Conservation (phyloP, 2,113 vertebrate species). For the Mastomys coucha region DNA sequence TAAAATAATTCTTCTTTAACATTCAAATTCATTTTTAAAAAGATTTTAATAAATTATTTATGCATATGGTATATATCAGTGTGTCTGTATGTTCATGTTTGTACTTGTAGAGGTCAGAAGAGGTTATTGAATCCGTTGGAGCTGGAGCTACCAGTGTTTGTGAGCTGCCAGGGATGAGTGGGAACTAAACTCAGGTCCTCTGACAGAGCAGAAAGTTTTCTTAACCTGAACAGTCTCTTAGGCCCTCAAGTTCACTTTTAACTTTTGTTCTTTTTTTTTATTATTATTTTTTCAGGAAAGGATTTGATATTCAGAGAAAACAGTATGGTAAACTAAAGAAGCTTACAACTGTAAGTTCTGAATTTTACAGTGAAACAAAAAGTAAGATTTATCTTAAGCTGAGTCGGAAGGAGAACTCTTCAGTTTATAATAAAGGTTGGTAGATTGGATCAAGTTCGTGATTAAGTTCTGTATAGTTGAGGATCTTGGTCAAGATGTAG, state of each 20-base stretch:
- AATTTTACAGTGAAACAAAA: constrained; percentile 83
- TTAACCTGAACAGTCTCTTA: not conserved
- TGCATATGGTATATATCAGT: not conserved
- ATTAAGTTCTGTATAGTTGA: not conserved
- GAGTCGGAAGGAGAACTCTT: constrained; percentile 87
- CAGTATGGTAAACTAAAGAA: constrained; percentile 85
- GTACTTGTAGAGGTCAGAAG: too few species aligned
- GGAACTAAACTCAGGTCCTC: not conserved
- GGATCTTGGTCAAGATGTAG: not conserved
- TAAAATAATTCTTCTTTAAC: not conserved
- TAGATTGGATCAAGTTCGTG: not conserved
- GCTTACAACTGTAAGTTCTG: constrained; percentile 64
- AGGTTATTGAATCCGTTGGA: not conserved
- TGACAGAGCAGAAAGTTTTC: not conserved
- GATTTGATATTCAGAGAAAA: constrained; percentile 85
- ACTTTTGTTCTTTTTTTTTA: not conserved
- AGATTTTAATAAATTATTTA: too few species aligned
- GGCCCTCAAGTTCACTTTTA: not conserved
- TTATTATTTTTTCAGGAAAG: constrained; percentile 83
- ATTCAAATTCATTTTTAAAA: not conserved
- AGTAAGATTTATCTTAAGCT: constrained; percentile 89
- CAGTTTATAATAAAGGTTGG: constrained; percentile 88
- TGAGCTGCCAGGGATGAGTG: not conserved
- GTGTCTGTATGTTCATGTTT: not conserved
- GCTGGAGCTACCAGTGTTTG: not conserved